Base-by-base conservation (phyloP, 2,888 invertebrate species). In the Octodonta nipae region DNA sequence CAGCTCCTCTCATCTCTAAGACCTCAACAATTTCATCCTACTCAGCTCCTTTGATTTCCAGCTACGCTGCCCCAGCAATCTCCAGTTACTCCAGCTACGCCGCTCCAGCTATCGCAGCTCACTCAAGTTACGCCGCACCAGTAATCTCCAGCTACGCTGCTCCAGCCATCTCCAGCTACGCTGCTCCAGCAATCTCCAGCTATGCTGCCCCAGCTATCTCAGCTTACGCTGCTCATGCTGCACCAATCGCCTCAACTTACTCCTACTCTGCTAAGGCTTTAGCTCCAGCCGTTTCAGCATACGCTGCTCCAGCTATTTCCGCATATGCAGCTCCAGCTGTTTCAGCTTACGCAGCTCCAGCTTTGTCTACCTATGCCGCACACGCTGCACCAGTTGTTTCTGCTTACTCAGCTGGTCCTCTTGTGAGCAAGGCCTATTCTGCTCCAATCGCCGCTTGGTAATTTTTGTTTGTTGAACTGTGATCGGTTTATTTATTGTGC, bases 191-290 rank as follows among this genome's bases (percentile, higher is more conserved):
- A 10, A 49, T 50, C 11, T 46, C 50, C 12, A 43, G 47, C 15
- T 44, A 49, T 28, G 48, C 48, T 22, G 42, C 52, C 14, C 56
- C 58, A 16, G 54, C 56, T 28, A 38, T 46, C 24, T 35, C 41
- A 10, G 56, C 58, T 44, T 55, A 33, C 30, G 26, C 34, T 47
- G 59, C 61, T 15, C 56, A 60, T 26, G 50, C 51, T 13, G 44
- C 46, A 20, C 56, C 58, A 43, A 57, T 71, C 55, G 66, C 68
- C 32, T 66, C 69, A 13, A 67, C 70, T 45, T 66, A 67, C 29
- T 65, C 70, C 32, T 71, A 67, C 63, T 68, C 70, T 41, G 69
- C 66, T 50, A 70, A 28, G 65, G 67, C 52, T 70, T 70, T 55
- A 65, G 64, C 56, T 68, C 67, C 49, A 69, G 71, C 46, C 63